A percentile compares a stretch with the other conserved stretches of the same genome.
These are phyloP conservation scores for Mustelus asterias DNA, from an alignment of 2,113 vertebrate genomes.

Conservation along the genomic window DNA sequence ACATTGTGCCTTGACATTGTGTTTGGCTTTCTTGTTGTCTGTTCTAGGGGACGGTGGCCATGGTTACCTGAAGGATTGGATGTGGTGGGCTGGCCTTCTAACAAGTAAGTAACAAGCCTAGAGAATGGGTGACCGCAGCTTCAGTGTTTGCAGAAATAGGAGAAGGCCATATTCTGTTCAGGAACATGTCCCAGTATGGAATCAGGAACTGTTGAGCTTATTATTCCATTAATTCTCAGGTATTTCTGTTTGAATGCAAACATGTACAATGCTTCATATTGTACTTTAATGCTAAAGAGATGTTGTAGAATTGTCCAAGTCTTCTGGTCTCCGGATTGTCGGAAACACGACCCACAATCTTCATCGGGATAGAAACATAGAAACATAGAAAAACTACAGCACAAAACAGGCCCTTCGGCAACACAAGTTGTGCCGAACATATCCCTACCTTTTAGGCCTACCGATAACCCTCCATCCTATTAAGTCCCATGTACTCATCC, in stretches of 20 bases:
- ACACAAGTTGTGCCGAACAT: too few relatives aligned
- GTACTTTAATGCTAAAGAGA: background rate
- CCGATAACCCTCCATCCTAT: too few relatives aligned
- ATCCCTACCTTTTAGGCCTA: too few relatives aligned
- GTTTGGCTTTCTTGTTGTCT: conserved; percentile 19
- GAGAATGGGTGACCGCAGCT: background rate
- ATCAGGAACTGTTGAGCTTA: background rate
- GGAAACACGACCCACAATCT: too few relatives aligned
- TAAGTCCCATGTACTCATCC: too few relatives aligned
- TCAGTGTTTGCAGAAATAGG: background rate
- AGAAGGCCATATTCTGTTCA: background rate
- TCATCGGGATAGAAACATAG: too few relatives aligned
- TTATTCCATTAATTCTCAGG: background rate
- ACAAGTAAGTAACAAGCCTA: conserved; percentile 71
- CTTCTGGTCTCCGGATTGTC: too few relatives aligned
- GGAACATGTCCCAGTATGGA: background rate
- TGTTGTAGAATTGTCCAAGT: background rate
- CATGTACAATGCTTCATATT: background rate
- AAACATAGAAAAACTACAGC: too few relatives aligned
- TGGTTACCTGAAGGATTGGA: conserved; percentile 84
- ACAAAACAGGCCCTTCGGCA: too few relatives aligned
- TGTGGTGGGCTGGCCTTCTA: conserved; percentile 92
- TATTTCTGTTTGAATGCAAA: background rate
- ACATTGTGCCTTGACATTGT: background rate
- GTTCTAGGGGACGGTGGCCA: conserved; percentile 81